Evolutionary conservation across 1,140 invertebrate species (phyloP), one percentile per base, ranked within the genome.

Genomic region (Antheraea pernyi): DNA sequence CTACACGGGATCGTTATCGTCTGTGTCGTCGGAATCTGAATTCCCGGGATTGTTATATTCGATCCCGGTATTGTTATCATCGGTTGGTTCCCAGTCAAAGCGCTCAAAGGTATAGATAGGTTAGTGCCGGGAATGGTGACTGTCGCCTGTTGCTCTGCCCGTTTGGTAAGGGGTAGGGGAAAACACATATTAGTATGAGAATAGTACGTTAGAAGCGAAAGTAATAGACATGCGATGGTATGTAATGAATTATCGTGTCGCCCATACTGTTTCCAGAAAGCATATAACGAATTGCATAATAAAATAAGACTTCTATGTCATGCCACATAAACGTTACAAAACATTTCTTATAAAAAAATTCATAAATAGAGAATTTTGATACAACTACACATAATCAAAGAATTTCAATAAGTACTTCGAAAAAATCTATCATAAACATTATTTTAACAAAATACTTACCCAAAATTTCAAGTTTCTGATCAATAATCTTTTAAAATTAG

Each of bases 71-170:
- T 89, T 22, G 85, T 92, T 59, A 93, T 87, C 59, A 93, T 79
- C 59, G 62, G 42, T 62, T 69, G 69, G 67, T 73, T 73, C 69
- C 67, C 72, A 19, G 72, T 68, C 59, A 75, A 61, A 42, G 73
- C 73, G 70, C 67, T 71, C 59, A 75, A 59, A 10, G 73, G 85
- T 78, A 94, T 94, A 91, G 86, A 94, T 88, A 92, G 91, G 81
- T 94, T 94, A 72, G 93, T 94, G 78, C 93, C 93, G 64, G 93
- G 93, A 70, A 94, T 94, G 36, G 89, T 93, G 68, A 94, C 85
- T 19, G 93, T 89, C 53, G 93, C 92, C 82, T 94, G 94, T 76
- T 92, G 88, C 74, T 93, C 93, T 86, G 85, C 46, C 18, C 37
- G 58, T 46, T 67, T 62, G 66, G 70, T 77, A 72, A 71, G 70